Percentiles rank a stretch among this genome's conserved stretches.
Conservation (phyloP, 2,113 vertebrate species). For the Pycnonotus jocosus region DNA sequence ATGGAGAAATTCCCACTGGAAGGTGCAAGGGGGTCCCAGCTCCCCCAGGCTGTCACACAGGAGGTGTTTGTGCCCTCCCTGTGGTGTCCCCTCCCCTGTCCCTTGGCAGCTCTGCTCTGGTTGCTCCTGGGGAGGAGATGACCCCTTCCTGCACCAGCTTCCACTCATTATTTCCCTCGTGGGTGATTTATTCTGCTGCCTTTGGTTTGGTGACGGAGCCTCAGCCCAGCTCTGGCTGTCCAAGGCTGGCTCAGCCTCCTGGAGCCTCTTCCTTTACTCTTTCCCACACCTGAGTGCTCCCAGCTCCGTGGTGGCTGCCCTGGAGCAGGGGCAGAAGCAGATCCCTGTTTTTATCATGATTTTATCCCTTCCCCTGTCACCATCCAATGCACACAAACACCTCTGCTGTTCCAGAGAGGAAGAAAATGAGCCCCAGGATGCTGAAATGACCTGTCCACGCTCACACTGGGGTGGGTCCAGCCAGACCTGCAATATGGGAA, state of each 20-base stretch:
- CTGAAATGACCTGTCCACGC: background rate
- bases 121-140: background rate
- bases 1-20: background rate
- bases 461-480: background rate
- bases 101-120: too few species aligned
- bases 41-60: background rate
- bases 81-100: background rate
- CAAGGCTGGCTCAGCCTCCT: background rate
- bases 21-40: background rate
- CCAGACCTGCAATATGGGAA: background rate
- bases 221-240: background rate
- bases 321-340: background rate
- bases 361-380: background rate
- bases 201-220: background rate
- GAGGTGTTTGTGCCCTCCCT: background rate
- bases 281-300: background rate
- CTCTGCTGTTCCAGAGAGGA: background rate
- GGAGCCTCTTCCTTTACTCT: background rate
- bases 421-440: background rate
- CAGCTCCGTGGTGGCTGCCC: background rate
- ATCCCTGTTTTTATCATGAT: background rate
- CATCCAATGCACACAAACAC: background rate
- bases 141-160: background rate
- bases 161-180: background rate
- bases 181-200: background rate